Percentiles rank a stretch among this genome's conserved stretches.
These are phyloP conservation scores for Champsocephalus gunnari DNA, from an alignment of 2,797 vertebrate species.

Conservation along the genomic window DNA sequence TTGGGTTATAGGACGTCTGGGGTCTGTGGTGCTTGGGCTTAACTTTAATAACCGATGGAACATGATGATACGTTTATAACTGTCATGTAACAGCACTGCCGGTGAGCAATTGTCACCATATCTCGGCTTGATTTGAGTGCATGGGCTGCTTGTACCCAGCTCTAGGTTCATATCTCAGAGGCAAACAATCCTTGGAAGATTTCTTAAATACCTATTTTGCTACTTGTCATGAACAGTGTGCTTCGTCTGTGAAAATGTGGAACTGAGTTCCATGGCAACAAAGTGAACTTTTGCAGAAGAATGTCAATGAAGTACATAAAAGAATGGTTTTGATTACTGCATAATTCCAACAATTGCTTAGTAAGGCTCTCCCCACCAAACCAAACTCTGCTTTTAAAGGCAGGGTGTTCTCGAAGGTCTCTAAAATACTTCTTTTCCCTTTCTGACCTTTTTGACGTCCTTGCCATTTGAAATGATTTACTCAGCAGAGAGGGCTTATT, in stretches of 20 bases:
- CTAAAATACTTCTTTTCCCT: constrained; percentile 43
- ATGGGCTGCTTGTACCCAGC: constrained; percentile 2
- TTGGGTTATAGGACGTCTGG: constrained; percentile 8
- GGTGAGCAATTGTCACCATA: background rate
- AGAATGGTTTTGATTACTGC: background rate
- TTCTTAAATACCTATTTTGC: constrained; percentile 17
- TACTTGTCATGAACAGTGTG: constrained; percentile 25
- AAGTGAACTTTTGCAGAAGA: constrained; percentile 4
- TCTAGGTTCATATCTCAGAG: constrained; percentile 15
- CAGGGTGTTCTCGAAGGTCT: constrained; percentile 20
- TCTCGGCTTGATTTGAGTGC: constrained; percentile 26
- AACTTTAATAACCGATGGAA: constrained; percentile 27
- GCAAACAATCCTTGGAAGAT: constrained; percentile 10
- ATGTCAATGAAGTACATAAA: constrained; percentile 9
- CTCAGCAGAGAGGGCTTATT: constrained; percentile 53
- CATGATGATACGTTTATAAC: constrained; percentile 12
- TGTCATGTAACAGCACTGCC: constrained; percentile 4
- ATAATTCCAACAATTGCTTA: constrained; percentile 9
- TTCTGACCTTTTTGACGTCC: constrained; percentile 64
- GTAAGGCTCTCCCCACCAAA: background rate
- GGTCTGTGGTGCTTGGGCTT: background rate
- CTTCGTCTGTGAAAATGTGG: background rate
- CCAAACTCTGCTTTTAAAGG: constrained; percentile 7
- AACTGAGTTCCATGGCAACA: constrained; percentile 35
- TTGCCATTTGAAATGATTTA: constrained; percentile 65